Evolutionary conservation across 2,113 vertebrate species (phyloP).

Genomic region (Emydocephalus ijimae): DNA sequence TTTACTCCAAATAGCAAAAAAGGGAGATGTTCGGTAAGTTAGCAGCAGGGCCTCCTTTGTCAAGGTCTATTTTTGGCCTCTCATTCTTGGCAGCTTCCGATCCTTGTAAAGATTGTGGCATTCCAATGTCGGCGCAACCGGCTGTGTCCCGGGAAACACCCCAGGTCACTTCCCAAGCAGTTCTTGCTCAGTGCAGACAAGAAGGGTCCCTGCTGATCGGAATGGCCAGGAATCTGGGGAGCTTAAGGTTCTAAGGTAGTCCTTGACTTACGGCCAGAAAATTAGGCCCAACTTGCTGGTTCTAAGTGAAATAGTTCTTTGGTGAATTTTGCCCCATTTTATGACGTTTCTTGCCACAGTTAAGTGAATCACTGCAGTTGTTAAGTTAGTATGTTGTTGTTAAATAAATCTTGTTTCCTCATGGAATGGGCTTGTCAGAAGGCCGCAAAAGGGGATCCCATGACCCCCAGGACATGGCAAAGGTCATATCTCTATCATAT

Average conservation of each 20-base stretch:
- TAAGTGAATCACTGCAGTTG: too few species aligned
- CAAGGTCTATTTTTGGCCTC: constrained; percentile 4
- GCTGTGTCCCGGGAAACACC: not conserved
- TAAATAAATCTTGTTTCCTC: too few species aligned
- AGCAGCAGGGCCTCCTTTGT: not conserved
- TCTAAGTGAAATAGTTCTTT: not conserved
- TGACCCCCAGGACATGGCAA: too few species aligned
- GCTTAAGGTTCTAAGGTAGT: too few species aligned
- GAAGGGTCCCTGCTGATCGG: not conserved
- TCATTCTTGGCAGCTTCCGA: not conserved
- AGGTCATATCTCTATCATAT: too few species aligned
- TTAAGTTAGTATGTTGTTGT: too few species aligned
- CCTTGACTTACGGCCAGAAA: too few species aligned
- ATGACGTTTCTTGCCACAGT: too few species aligned
- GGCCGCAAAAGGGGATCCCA: too few species aligned
- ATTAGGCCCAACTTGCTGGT: not conserved
- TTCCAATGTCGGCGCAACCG: not conserved
- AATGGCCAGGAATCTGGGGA: not conserved
- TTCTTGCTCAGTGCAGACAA: not conserved
- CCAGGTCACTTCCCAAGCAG: not conserved
- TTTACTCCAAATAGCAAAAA: not conserved
- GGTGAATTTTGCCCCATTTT: too few species aligned
- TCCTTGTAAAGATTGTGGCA: not conserved
- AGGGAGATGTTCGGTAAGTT: not conserved
- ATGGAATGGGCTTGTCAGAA: too few species aligned